Evolutionary conservation across 2,113 vertebrate genomes (phyloP).

Genomic region (Cyprinus carpio): DNA sequence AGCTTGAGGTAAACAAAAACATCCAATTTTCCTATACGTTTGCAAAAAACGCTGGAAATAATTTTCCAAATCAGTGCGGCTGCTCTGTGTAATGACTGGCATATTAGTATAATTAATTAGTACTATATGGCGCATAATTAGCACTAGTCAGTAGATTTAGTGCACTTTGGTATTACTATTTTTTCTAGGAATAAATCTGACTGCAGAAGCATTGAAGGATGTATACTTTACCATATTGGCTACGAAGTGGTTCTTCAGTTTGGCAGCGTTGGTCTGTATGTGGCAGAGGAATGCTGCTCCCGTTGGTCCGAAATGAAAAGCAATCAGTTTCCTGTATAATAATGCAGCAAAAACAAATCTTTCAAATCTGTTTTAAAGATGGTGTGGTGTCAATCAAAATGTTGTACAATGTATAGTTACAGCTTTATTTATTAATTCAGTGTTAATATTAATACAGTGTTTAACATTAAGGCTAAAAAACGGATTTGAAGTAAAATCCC

Average conservation of each 20-base stretch:
- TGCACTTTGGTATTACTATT: not conserved
- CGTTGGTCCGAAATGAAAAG: constrained; percentile 10
- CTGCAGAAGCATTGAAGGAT: not conserved
- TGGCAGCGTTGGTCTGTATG: constrained; percentile 24
- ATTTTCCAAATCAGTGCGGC: not conserved
- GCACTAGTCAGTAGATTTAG: not conserved
- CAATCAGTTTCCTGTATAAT: not conserved
- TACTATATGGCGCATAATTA: not conserved
- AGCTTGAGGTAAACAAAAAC: not conserved
- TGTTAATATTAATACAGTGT: not conserved
- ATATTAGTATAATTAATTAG: not conserved
- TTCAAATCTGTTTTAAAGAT: not conserved
- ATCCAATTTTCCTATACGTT: not conserved
- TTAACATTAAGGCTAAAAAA: not conserved
- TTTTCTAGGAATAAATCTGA: not conserved
- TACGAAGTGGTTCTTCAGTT: constrained; percentile 34
- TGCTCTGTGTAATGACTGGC: not conserved
- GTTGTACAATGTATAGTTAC: not conserved
- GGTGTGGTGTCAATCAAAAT: not conserved
- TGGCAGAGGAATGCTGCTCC: constrained; percentile 17
- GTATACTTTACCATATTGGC: constrained; percentile 45
- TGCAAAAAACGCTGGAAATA: not conserved
- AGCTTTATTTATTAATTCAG: not conserved
- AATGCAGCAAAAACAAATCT: not conserved
- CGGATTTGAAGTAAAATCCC: not conserved